These are phyloP conservation scores for Hypomecis punctinalis DNA, from an alignment of 2,888 invertebrate species.

Conservation along the genomic window DNA sequence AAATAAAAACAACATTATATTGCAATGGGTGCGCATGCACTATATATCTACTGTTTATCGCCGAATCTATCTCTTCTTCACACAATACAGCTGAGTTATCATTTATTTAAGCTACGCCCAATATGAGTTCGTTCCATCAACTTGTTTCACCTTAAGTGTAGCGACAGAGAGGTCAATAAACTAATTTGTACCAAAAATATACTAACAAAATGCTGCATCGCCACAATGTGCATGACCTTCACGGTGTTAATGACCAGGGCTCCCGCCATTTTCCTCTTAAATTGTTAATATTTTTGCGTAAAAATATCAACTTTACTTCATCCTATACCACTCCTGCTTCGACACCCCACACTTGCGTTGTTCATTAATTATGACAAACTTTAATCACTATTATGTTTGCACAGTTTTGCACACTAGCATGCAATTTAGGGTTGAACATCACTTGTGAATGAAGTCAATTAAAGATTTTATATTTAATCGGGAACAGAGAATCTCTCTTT, in stretches of 20 bases:
- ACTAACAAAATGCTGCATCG: conserved; percentile 77
- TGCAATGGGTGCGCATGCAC: too few species aligned
- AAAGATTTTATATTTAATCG: neutral
- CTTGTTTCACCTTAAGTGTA: too few species aligned
- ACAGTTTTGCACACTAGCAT: neutral
- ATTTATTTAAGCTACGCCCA: too few species aligned
- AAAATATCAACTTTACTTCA: conserved; percentile 49
- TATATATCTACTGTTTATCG: too few species aligned
- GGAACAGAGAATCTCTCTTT: neutral
- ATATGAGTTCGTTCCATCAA: too few species aligned
- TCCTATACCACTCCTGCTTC: conserved; percentile 68
- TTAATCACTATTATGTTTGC: conserved; percentile 38
- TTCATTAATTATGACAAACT: conserved; percentile 60
- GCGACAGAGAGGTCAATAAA: too few species aligned
- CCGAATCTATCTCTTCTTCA: too few species aligned
- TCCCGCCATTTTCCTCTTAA: conserved; percentile 46
- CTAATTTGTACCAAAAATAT: conserved; percentile 30
- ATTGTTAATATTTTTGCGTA: conserved; percentile 19
- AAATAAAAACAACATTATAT: too few species aligned
- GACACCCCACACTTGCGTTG: conserved; percentile 49
- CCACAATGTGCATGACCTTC: conserved; percentile 69
- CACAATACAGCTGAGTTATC: too few species aligned
- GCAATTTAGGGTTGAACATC: neutral
- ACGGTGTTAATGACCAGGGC: conserved; percentile 63
- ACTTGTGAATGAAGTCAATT: neutral